phyloP scores from a whole-genome alignment of 1,140 invertebrate genomes.

The Ostrea denselamellosa region DNA sequence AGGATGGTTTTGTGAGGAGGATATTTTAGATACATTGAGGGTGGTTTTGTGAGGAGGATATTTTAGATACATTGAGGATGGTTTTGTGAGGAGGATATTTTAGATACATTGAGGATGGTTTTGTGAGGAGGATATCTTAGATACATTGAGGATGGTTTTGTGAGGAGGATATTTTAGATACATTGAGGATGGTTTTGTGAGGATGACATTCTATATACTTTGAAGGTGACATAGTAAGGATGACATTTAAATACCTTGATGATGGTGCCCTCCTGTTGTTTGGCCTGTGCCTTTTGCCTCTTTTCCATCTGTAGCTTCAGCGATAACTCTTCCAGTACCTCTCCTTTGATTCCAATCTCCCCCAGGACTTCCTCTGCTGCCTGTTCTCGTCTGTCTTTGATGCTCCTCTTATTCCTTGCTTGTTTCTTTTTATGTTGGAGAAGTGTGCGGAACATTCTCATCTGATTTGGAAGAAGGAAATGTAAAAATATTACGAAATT shows the following conservation, averaged over 20 bases:
- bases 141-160: no score
- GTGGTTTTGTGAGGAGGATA: no score
- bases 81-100: no score
- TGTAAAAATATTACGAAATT: neutral
- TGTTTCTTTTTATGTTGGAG: constrained; percentile 44
- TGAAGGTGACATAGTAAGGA: neutral
- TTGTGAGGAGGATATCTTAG: no score
- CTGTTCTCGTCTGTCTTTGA: neutral
- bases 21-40: no score
- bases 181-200: no score
- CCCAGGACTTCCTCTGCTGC: constrained; percentile 46
- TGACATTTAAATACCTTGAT: neutral
- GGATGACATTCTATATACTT: no score
- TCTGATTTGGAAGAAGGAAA: constrained; percentile 12
- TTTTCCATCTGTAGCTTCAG: constrained; percentile 39
- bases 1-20: no score
- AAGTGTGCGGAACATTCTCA: constrained; percentile 45
- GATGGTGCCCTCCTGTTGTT: constrained; percentile 36
- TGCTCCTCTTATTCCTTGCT: neutral
- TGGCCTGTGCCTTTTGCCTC: constrained; percentile 28
- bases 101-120: no score
- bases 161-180: no score
- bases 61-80: no score
- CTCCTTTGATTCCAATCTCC: constrained; percentile 49
- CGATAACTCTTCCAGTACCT: constrained; percentile 34